phyloP scores from a whole-genome alignment of 2,797 vertebrate genomes.

The Taeniopygia guttata region DNA sequence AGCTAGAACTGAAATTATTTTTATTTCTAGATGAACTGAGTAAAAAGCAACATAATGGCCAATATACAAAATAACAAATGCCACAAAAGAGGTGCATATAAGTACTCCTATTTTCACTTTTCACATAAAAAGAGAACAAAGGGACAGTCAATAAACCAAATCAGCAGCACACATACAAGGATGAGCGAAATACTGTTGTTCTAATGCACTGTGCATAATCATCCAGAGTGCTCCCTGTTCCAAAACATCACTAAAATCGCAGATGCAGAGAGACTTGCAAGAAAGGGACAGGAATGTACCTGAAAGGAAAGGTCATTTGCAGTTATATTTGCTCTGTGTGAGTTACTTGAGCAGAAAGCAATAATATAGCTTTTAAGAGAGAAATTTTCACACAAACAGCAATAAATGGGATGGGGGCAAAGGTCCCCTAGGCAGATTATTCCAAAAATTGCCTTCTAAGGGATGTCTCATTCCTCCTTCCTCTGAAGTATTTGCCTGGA shows the following conservation, averaged over 20 bases:
- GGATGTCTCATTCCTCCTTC: neutral
- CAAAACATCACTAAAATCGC: neutral
- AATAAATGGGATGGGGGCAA: neutral
- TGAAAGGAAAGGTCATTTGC: conserved; percentile 11
- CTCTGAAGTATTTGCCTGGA: neutral
- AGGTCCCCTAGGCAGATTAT: neutral
- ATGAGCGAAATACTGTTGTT: neutral
- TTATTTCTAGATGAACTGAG: conserved; percentile 32
- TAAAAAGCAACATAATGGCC: conserved; percentile 9
- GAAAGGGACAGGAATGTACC: conserved; percentile 2
- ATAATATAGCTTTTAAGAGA: neutral
- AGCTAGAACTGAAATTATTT: conserved; percentile 17
- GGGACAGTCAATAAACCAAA: conserved; percentile 35
- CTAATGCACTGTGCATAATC: neutral
- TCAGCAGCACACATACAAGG: neutral
- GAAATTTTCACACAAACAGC: neutral
- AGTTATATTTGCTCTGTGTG: neutral
- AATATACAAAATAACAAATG: neutral
- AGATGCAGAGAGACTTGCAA: neutral
- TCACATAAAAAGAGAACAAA: conserved; percentile 34
- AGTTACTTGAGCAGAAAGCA: conserved; percentile 14
- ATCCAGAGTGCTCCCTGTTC: neutral
- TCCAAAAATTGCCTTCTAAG: neutral
- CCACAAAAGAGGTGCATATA: neutral
- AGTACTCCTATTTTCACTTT: conserved; percentile 24